A percentile compares a stretch with the other conserved stretches of the same genome.
These are phyloP conservation scores for Eulemur rufifrons DNA, from an alignment of 2,113 vertebrate genomes.

Conservation along the genomic window DNA sequence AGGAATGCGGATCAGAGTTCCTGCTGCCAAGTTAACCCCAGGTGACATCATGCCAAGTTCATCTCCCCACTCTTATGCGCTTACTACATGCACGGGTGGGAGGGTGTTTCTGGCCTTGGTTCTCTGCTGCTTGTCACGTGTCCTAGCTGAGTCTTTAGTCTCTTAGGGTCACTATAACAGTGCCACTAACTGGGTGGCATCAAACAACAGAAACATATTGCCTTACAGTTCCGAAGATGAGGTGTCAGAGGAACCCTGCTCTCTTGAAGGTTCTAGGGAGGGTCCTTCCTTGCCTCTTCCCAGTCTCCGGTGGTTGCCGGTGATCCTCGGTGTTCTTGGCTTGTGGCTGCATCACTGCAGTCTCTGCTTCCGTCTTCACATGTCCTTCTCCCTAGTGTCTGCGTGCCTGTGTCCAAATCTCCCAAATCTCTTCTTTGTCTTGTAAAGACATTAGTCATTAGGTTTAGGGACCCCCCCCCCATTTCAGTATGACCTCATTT, in stretches of 20 bases:
- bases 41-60: fast-evolving
- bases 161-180: background rate
- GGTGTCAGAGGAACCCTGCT: background rate
- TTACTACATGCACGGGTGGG: fast-evolving
- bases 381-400: fast-evolving
- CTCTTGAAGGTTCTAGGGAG: background rate
- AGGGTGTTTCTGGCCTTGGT: fast-evolving
- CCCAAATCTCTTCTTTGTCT: background rate
- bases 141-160: background rate
- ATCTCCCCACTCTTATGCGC: fast-evolving
- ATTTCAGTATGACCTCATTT: background rate
- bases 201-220: background rate
- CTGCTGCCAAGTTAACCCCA: background rate
- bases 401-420: background rate
- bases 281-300: background rate
- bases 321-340: background rate
- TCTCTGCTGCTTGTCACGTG: fast-evolving
- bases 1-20: background rate
- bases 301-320: background rate
- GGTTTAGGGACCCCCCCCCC: background rate
- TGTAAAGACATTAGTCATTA: background rate
- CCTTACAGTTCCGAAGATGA: background rate
- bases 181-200: background rate
- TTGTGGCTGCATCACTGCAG: fast-evolving
- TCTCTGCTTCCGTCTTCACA: background rate